These are phyloP conservation scores for Dolomedes plantarius DNA, from an alignment of 2,888 invertebrate genomes.

Conservation along the genomic window DNA sequence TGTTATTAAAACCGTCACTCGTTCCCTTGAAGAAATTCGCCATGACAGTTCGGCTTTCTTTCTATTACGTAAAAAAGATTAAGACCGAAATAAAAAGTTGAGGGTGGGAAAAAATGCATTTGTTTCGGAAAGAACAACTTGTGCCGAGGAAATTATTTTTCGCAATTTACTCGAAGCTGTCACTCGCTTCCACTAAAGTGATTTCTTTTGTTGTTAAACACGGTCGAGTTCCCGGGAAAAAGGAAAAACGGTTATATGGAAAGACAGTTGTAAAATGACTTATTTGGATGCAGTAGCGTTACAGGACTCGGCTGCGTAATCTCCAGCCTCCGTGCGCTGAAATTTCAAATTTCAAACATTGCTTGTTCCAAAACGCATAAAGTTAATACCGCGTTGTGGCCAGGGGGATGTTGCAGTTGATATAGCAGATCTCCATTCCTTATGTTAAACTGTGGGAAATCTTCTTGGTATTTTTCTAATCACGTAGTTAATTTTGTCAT, in stretches of 20 bases:
- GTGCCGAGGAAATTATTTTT: constrained; percentile 14
- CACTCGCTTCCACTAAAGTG: not conserved
- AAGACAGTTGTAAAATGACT: not conserved
- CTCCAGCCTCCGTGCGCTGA: too few relatives aligned
- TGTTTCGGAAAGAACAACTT: constrained; percentile 14
- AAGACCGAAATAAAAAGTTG: constrained; percentile 3
- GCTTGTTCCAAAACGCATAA: too few relatives aligned
- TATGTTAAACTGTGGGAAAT: too few relatives aligned
- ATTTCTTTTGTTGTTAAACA: constrained; percentile 16
- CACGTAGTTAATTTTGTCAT: too few relatives aligned
- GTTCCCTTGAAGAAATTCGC: not conserved
- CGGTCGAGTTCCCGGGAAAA: not conserved
- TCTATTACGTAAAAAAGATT: not conserved
- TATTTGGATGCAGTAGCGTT: too few relatives aligned
- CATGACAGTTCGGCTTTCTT: not conserved
- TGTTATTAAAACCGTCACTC: constrained; percentile 2
- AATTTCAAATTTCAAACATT: too few relatives aligned
- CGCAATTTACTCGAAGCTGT: constrained; percentile 13
- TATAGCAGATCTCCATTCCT: too few relatives aligned
- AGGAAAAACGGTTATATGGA: not conserved
- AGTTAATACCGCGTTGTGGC: too few relatives aligned
- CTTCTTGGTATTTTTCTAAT: too few relatives aligned
- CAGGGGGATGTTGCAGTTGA: too few relatives aligned
- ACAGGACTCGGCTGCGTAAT: too few relatives aligned
- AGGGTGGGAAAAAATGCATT: constrained; percentile 6